A percentile compares a stretch with the other conserved stretches of the same genome.
These are phyloP conservation scores for Pygocentrus nattereri DNA, from an alignment of 2,797 vertebrate genomes.

Conservation along the genomic window DNA sequence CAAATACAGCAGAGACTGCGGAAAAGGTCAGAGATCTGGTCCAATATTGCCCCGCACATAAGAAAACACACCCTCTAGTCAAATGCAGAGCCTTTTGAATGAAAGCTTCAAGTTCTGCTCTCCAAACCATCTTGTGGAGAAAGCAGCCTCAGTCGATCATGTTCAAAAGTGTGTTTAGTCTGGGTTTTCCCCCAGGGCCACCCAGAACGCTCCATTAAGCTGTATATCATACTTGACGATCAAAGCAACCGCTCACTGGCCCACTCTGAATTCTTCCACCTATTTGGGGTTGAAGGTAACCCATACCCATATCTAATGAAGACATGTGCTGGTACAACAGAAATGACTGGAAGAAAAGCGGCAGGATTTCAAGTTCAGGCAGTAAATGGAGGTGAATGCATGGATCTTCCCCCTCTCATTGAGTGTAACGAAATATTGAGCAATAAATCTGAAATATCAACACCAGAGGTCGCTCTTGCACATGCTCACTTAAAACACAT, in stretches of 20 bases:
- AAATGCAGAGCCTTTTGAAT: constrained; percentile 29
- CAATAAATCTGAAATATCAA: constrained; percentile 49
- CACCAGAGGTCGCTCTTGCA: constrained; percentile 45
- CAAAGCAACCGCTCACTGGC: constrained; percentile 45
- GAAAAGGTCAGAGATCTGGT: not conserved
- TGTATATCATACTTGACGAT: constrained; percentile 35
- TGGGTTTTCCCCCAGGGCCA: constrained; percentile 11
- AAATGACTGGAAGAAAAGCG: constrained; percentile 56
- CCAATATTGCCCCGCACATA: constrained; percentile 21
- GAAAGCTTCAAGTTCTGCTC: constrained; percentile 32
- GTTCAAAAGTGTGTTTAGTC: constrained; percentile 34
- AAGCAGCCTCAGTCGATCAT: not conserved
- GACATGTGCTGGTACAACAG: constrained; percentile 30
- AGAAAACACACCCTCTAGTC: constrained; percentile 4
- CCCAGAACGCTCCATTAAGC: constrained; percentile 17
- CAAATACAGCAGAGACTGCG: not conserved
- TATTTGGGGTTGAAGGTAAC: not conserved
- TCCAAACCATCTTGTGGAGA: constrained; percentile 1
- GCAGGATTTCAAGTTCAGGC: constrained; percentile 42
- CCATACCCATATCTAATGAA: constrained; percentile 36
- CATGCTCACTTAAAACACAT: constrained; percentile 43
- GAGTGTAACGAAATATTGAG: constrained; percentile 47
- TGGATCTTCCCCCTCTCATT: constrained; percentile 31
- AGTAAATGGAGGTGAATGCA: constrained; percentile 8
- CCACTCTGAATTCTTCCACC: constrained; percentile 10